Conservation (phyloP, 53 echinoderm and acorn worm species). For the Henricia sp. region DNA sequence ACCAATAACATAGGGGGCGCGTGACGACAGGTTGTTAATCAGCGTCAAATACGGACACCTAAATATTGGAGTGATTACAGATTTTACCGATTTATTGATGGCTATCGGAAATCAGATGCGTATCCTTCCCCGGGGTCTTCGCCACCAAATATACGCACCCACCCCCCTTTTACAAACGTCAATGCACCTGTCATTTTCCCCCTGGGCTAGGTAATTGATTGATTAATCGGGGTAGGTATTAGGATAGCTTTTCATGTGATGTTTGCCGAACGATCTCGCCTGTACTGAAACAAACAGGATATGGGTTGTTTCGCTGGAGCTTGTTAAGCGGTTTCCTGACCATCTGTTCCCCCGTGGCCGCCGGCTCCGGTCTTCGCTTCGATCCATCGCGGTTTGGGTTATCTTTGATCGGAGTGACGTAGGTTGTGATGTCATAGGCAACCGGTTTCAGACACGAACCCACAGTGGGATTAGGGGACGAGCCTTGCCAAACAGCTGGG, state of each 20-base stretch:
- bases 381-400: not conserved
- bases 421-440: conserved; percentile 42
- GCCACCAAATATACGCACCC: conserved; percentile 39
- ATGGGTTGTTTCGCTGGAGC: conserved; percentile 59
- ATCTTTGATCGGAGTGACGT: conserved; percentile 53
- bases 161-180: conserved; percentile 46
- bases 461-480: conserved; percentile 22
- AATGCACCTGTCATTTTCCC: conserved; percentile 45
- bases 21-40: conserved; percentile 22
- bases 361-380: not conserved
- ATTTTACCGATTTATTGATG: not conserved
- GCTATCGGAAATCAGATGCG: no score
- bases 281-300: conserved; percentile 52
- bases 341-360: conserved; percentile 39
- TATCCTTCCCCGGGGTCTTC: not conserved
- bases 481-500: conserved; percentile 4
- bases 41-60: conserved; percentile 9
- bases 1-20: conserved; percentile 47
- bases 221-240: conserved; percentile 48
- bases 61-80: conserved; percentile 42
- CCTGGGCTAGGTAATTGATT: conserved; percentile 39
- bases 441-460: not conserved
- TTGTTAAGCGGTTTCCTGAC: conserved; percentile 51
- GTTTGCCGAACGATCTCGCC: conserved; percentile 58
- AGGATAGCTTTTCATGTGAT: conserved; percentile 39